Base-by-base conservation (phyloP, 1,140 invertebrate genomes). In the Listronotus bonariensis region DNA sequence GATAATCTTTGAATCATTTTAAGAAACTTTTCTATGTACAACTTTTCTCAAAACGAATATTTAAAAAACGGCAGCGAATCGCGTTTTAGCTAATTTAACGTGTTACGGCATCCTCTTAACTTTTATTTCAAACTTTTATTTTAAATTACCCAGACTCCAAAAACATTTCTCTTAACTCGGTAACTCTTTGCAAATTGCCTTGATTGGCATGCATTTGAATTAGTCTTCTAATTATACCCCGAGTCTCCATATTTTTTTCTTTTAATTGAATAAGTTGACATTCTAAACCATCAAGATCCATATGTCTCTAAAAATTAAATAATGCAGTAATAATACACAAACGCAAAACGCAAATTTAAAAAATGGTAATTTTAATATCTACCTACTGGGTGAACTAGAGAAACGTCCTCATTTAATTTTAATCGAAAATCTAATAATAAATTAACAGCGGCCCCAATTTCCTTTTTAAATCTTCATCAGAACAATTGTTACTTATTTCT, bases 241-340 rank as follows among this genome's bases (percentile, higher is more conserved):
- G 76, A 20, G 80, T 82, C 74, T 85, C 83, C 79, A 84, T 80
- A 10, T 79, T 76, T 68, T 87, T 84, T 18, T 77, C 76, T 68
- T 82, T 80, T 18, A 87, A 62, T 68, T 87, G 83, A 4, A 75
- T 68, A 0, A 86, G 60, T 68, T 86, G 84, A 15, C 77, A 77
- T 41, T 82, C 77, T 8, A 88, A 67, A 34, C 82, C 74, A 4
- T 80, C 78, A 8, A 80, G 65, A 63, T 77, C 80, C 85, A 87
- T 86, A 31, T 82, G 73, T 66, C 76, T 77, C 79, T 85, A 69
- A 65, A 75, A 76, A 53, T 63, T 48, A 66, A 63, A 15, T 51
- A n/a, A 48, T 42, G 42, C 40, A 42, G 20, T 36, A 42, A 11
- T 9, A 54, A 53, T 42, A 40, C 5, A 26, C 5, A 26, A 26